A percentile compares a stretch with the other conserved stretches of the same genome.
Evolutionary conservation across 1,140 invertebrate genomes (phyloP).

Genomic region (Drosophila arawakana): DNA sequence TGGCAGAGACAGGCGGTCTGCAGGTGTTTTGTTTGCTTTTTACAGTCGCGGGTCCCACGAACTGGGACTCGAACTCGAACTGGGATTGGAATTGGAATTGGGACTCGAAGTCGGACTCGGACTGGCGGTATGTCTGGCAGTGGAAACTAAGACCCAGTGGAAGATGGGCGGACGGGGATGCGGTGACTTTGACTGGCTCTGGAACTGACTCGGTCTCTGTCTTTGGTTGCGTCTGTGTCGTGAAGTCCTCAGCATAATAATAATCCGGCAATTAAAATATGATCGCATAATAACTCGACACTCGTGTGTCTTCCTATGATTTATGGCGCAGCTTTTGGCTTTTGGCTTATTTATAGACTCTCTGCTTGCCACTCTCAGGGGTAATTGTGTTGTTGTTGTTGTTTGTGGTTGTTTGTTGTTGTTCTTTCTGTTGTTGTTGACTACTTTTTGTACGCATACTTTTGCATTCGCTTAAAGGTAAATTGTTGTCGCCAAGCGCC

Average conservation of each 20-base stretch:
- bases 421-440: conserved; percentile 32
- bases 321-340: conserved; percentile 72
- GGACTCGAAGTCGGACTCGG: background rate
- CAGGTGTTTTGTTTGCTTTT: conserved; percentile 78
- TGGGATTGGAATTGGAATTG: conserved; percentile 6
- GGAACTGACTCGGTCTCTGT: conserved; percentile 9
- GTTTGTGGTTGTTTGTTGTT: conserved; percentile 29
- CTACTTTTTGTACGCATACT: conserved; percentile 71
- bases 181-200: conserved; percentile 8
- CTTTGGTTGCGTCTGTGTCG: conserved; percentile 22
- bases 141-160: no score
- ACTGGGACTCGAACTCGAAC: background rate
- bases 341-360: conserved; percentile 73
- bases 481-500: conserved; percentile 75
- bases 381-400: conserved; percentile 59
- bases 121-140: conserved; percentile 12
- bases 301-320: conserved; percentile 79
- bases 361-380: conserved; percentile 47
- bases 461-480: conserved; percentile 80
- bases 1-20: conserved; percentile 74
- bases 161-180: no score
- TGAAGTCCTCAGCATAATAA: conserved; percentile 69
- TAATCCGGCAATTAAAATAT: conserved; percentile 83
- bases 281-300: conserved; percentile 83
- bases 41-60: background rate